Conservation (phyloP, 1,140 invertebrate species). For the Cyphomyrmex costatus region DNA sequence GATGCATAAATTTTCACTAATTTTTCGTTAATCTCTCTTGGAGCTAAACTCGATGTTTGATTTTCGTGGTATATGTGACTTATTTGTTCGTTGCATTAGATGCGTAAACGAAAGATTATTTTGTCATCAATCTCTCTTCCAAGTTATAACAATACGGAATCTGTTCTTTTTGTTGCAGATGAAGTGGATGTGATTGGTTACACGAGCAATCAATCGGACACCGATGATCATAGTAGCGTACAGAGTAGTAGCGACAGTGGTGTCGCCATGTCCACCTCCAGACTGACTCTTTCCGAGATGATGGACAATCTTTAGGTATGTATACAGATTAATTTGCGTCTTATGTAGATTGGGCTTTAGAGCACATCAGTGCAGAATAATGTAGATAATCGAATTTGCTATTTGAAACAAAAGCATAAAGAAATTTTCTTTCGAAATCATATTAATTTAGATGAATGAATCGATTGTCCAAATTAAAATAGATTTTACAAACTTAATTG, state of each 20-base stretch:
- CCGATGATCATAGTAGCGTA: conserved; percentile 93
- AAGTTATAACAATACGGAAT: neutral
- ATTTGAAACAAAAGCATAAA: neutral
- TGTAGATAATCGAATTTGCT: neutral
- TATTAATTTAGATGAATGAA: neutral
- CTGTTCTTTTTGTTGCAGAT: conserved; percentile 89
- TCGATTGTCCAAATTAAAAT: neutral
- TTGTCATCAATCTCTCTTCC: neutral
- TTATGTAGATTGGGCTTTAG: no score
- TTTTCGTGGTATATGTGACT: neutral
- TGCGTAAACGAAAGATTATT: neutral
- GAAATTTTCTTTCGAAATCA: neutral
- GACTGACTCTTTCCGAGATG: conserved; percentile 89
- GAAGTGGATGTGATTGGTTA: conserved; percentile 96
- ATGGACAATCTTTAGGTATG: conserved; percentile 86
- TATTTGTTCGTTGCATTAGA: neutral
- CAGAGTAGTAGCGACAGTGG: conserved; percentile 94
- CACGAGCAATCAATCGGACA: conserved; percentile 94
- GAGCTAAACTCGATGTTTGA: neutral
- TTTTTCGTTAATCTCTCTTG: conserved; percentile 45
- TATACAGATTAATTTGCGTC: neutral
- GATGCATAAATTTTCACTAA: conserved; percentile 72
- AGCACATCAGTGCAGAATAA: neutral
- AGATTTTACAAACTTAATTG: neutral
- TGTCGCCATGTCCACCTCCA: conserved; percentile 91